phyloP scores from a whole-genome alignment of 92 coral and sea anemone genomes.

The Paragorgia papillata region DNA sequence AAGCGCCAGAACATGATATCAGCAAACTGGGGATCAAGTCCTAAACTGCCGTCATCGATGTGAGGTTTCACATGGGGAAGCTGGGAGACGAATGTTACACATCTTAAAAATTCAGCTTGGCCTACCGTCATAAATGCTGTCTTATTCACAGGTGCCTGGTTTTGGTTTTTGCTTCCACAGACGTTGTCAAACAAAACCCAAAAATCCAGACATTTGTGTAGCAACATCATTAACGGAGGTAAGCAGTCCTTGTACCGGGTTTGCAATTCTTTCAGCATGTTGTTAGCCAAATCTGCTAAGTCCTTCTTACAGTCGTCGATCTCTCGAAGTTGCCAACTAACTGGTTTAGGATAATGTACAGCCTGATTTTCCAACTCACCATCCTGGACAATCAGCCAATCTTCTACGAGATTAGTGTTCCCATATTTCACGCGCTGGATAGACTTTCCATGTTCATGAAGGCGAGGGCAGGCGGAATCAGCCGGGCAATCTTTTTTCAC shows the following conservation, averaged over 20 bases:
- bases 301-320: conserved; percentile 8
- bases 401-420: neutral
- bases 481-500: conserved; percentile 3
- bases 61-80: conserved; percentile 15
- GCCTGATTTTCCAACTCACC: neutral
- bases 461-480: conserved; percentile 1
- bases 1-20: neutral
- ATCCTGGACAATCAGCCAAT: conserved; percentile 20
- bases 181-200: conserved; percentile 22
- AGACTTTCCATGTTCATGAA: conserved; percentile 13
- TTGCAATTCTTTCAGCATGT: neutral
- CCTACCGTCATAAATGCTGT: conserved; percentile 34
- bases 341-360: neutral
- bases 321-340: neutral
- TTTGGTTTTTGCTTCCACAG: conserved; percentile 5
- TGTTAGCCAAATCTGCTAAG: conserved; percentile 14
- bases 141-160: conserved; percentile 54
- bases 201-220: conserved; percentile 8
- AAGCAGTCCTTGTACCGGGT: neutral
- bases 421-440: too few relatives aligned
- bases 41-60: conserved; percentile 3
- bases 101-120: conserved; percentile 1
- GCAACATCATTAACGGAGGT: conserved; percentile 9
- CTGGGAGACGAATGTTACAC: conserved; percentile 8
- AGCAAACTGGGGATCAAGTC: neutral